Evolutionary conservation across 2,797 vertebrate species (phyloP).

Genomic region (Spinus pinus): DNA sequence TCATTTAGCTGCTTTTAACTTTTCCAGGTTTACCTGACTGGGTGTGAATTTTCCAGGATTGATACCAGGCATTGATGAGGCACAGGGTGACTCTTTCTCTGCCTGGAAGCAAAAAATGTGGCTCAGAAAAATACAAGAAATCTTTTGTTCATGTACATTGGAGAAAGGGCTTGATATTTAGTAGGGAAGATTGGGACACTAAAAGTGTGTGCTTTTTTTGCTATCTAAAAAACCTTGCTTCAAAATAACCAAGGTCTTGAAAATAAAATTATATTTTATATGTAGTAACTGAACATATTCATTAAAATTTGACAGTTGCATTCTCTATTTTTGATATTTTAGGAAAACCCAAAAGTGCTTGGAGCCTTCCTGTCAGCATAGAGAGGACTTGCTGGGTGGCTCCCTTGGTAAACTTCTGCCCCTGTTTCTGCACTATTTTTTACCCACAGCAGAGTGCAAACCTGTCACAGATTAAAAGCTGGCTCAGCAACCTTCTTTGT

Average conservation of each 20-base stretch:
- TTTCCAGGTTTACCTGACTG: not conserved
- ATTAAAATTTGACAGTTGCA: not conserved
- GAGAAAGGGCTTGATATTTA: not conserved
- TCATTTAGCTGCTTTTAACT: not conserved
- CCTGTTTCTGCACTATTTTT: not conserved
- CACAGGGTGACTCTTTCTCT: not conserved
- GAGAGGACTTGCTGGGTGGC: not conserved
- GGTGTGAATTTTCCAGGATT: not conserved
- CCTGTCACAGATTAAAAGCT: conserved; percentile 11
- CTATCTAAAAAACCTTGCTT: not conserved
- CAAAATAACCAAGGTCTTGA: not conserved
- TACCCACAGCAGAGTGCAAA: not conserved
- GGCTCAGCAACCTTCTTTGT: conserved; percentile 25
- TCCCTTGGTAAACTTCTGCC: not conserved
- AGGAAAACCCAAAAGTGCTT: not conserved
- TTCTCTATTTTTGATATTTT: not conserved
- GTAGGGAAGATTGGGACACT: not conserved
- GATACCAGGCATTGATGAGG: not conserved
- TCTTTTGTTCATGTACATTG: not conserved
- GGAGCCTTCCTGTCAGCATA: not conserved
- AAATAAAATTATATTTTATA: not conserved
- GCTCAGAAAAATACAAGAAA: not conserved
- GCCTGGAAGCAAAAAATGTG: not conserved
- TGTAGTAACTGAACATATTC: not conserved
- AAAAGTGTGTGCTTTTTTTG: not conserved